These are phyloP conservation scores for Scatophagus argus DNA, from an alignment of 2,113 vertebrate genomes.

Conservation along the genomic window DNA sequence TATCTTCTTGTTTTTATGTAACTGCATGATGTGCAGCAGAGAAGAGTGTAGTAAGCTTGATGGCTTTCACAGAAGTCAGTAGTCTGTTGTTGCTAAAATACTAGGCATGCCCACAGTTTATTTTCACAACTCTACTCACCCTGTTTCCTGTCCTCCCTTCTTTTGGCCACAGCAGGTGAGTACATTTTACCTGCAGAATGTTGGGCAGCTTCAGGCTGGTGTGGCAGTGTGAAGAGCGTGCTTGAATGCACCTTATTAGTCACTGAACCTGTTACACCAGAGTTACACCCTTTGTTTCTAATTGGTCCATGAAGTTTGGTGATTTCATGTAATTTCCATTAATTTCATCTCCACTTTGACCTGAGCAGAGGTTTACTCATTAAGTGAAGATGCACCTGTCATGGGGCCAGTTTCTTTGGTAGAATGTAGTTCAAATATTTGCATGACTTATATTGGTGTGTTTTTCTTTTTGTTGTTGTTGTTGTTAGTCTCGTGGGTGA, in stretches of 20 bases:
- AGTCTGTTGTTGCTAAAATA: not conserved
- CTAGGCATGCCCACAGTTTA: not conserved
- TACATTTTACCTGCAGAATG: not conserved
- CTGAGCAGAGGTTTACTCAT: not conserved
- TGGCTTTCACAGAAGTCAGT: too few relatives aligned
- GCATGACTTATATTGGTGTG: not conserved
- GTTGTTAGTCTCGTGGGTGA: not conserved
- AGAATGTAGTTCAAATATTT: not conserved
- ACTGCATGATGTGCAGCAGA: not conserved
- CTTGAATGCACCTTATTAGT: too few relatives aligned
- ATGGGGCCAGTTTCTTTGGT: not conserved
- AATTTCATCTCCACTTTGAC: not conserved
- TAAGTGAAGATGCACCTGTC: not conserved
- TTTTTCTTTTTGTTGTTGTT: not conserved
- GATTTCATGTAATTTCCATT: not conserved
- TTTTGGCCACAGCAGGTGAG: not conserved
- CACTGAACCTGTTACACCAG: too few relatives aligned
- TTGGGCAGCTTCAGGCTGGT: too few relatives aligned
- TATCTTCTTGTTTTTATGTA: not conserved
- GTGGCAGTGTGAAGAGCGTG: too few relatives aligned
- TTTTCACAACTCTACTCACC: not conserved
- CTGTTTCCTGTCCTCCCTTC: too few relatives aligned
- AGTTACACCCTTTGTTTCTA: not conserved
- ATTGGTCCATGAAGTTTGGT: not conserved
- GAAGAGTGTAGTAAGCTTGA: not conserved